Evolutionary conservation across 1,140 invertebrate genomes (phyloP), one percentile per base, ranked within the genome.

Genomic region (Lamellibrachia luymesi): DNA sequence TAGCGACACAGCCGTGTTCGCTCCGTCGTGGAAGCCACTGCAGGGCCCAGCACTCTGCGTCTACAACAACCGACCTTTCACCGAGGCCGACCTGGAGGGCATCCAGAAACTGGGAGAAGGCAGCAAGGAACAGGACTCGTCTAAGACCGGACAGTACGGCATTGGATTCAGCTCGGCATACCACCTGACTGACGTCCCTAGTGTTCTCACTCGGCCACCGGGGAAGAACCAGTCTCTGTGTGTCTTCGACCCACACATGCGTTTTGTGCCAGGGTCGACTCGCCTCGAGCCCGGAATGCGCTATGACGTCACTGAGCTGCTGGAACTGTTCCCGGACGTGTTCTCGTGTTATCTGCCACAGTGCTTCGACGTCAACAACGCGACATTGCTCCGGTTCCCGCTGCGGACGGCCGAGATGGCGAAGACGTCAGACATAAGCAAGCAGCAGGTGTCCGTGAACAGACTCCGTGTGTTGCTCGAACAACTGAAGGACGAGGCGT

Each of bases 171-270:
- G 95, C 51, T 95, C 95, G 17, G 94, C 94, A 4, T 95, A 95
- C 91, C 95, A 95, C 92, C 92, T 95, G 38, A 95, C 95, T 94
- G 95, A 95, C 52, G 90, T 95, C 95, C 64, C 64, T 10, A 80
- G 64, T 2, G 64, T 80, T 0, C 64, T 80, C 64, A 80, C 64
- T 80, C 64, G 64, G 4, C 64, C 64, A 10, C 1, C 1, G 4
- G 64, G 64, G 8, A 80, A 90, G 93, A 94, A 93, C 50, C 94
- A 95, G 90, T 94, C 93, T 22, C 80, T 96, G 5, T 95, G 95
- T 93, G 93, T 95, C 10, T 94, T 96, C 91, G 96, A 96, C 93
- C 95, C 95, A 80, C 93, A 95, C 91, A 95, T 94, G 90, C 94
- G 93, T 38, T 95, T 94, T 93, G 93, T 95, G 38, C 94, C 94